These are phyloP conservation scores for Periparus ater DNA, from an alignment of 2,797 vertebrate genomes.

Conservation along the genomic window DNA sequence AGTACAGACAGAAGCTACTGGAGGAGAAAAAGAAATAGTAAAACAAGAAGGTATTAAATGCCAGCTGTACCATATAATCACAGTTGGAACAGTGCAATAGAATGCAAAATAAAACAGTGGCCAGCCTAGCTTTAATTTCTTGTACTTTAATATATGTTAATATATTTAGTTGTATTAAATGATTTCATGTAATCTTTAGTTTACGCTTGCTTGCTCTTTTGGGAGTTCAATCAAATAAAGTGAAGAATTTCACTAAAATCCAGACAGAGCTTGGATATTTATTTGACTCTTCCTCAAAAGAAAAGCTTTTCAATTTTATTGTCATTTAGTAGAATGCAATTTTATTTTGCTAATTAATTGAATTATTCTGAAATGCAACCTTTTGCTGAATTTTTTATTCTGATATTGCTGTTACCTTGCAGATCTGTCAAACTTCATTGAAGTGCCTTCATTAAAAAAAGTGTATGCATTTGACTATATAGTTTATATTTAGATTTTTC, in stretches of 20 bases:
- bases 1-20: not conserved
- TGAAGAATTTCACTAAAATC: not conserved
- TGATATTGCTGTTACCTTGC: not conserved
- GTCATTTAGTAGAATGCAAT: not conserved
- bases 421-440: not conserved
- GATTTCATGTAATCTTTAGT: not conserved
- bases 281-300: not conserved
- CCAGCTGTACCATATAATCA: not conserved
- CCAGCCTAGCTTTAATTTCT: not conserved
- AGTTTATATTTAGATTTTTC: not conserved
- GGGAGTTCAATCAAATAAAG: not conserved
- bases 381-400: not conserved
- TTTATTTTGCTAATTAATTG: not conserved
- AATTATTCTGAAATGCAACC: not conserved
- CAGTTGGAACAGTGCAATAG: not conserved
- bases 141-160: not conserved
- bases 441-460: not conserved
- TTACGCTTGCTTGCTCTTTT: not conserved
- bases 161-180: not conserved
- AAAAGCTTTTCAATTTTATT: not conserved
- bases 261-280: not conserved
- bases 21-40: not conserved
- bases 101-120: not conserved
- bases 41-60: not conserved
- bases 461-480: not conserved